Conservation (phyloP, 2,113 vertebrate genomes). For the Hypocryptadius cinnamomeus region DNA sequence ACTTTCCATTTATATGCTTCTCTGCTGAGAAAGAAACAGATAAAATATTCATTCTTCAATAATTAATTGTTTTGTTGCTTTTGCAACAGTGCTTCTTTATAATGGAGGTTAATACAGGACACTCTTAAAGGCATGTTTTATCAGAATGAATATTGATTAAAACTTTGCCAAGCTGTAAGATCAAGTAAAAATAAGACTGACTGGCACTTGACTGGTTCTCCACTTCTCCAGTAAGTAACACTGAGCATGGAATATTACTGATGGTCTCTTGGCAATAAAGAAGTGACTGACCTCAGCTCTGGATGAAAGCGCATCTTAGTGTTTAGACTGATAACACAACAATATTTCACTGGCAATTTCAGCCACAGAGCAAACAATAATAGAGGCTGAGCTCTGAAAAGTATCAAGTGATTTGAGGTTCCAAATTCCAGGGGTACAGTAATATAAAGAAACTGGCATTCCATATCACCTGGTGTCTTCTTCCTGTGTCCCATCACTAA, state of each 20-base stretch:
- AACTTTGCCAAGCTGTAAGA: neutral
- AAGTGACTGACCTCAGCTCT: neutral
- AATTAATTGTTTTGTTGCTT: neutral
- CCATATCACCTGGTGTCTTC: neutral
- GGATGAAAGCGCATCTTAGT: neutral
- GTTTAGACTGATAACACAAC: neutral
- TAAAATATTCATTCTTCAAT: neutral
- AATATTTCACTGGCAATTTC: neutral
- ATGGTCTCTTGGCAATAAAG: rapidly evolving
- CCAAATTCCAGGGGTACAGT: neutral
- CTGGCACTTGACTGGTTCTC: neutral
- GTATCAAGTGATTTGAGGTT: neutral
- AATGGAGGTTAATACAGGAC: neutral
- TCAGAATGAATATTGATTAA: neutral
- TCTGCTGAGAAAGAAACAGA: neutral
- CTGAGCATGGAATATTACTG: neutral
- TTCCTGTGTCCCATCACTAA: neutral
- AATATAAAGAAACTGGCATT: neutral
- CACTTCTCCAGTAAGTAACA: neutral
- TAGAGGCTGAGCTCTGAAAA: neutral
- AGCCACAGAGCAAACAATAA: neutral
- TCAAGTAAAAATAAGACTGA: neutral
- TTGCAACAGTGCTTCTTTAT: neutral
- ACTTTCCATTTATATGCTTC: neutral
- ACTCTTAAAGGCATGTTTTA: neutral